Evolutionary conservation across 2,113 vertebrate genomes (phyloP).

Genomic region (Oreochromis spilurus): DNA sequence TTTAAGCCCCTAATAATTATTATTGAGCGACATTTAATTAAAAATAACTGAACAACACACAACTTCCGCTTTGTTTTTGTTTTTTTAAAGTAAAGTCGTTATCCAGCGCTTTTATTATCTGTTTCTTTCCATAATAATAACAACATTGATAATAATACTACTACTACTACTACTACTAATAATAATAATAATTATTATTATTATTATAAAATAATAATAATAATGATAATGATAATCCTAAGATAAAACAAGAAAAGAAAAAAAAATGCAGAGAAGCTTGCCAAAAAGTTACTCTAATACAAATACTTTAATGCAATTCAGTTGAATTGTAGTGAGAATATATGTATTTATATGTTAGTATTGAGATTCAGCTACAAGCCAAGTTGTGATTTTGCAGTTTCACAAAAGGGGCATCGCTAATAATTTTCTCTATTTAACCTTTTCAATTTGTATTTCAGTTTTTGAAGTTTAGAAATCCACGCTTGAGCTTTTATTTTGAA

Average conservation of each 20-base stretch:
- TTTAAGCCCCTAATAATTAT: background rate
- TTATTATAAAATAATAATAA: no score
- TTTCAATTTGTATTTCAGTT: background rate
- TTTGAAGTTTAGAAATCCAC: background rate
- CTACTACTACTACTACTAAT: no score
- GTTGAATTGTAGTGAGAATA: background rate
- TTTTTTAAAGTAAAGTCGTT: slow-evolving; percentile 43
- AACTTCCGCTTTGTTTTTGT: slow-evolving; percentile 3
- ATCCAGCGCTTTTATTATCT: background rate
- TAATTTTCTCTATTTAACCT: background rate
- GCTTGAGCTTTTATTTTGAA: slow-evolving; percentile 3
- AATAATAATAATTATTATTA: no score
- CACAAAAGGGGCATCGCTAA: background rate
- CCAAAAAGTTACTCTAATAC: background rate
- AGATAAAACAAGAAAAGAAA: background rate
- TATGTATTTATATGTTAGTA: background rate
- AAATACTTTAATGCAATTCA: background rate
- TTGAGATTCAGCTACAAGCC: background rate
- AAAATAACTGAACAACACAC: background rate
- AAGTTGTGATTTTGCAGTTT: background rate
- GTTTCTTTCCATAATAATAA: background rate
- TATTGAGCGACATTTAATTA: background rate
- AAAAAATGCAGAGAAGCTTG: background rate
- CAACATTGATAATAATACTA: no score
- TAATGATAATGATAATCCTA: background rate